These are phyloP conservation scores for Xerus inauris DNA, from an alignment of 2,113 vertebrate species.

Conservation along the genomic window DNA sequence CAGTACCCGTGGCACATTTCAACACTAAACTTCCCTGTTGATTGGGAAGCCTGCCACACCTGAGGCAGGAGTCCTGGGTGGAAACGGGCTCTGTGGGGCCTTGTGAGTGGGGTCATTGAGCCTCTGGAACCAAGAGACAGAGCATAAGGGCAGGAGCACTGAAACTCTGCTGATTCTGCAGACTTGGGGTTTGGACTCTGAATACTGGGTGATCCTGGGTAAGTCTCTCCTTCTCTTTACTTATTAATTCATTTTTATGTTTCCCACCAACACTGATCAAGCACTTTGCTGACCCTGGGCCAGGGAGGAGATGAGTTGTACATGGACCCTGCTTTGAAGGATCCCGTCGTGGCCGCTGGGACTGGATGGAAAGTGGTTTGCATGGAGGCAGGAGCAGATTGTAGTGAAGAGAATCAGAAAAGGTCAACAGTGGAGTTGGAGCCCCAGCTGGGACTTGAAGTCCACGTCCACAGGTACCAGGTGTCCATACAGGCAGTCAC, in stretches of 20 bases:
- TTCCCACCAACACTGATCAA: neutral
- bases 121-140: neutral
- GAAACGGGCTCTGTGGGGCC: neutral
- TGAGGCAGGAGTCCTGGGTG: neutral
- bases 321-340: neutral
- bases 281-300: neutral
- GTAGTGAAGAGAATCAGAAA: neutral
- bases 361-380: neutral
- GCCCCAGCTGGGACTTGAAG: neutral
- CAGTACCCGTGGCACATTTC: accelerated
- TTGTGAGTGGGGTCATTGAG: neutral
- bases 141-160: neutral
- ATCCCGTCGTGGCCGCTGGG: neutral
- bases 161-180: accelerated
- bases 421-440: neutral
- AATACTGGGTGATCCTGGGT: neutral
- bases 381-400: neutral
- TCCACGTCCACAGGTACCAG: neutral
- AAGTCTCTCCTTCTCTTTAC: neutral
- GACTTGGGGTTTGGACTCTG: neutral
- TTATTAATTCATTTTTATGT: neutral
- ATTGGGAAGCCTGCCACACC: neutral
- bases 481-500: neutral
- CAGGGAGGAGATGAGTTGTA: neutral
- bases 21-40: neutral